phyloP scores from a whole-genome alignment of 2,113 vertebrate genomes.

The Rhinogobius similis region DNA sequence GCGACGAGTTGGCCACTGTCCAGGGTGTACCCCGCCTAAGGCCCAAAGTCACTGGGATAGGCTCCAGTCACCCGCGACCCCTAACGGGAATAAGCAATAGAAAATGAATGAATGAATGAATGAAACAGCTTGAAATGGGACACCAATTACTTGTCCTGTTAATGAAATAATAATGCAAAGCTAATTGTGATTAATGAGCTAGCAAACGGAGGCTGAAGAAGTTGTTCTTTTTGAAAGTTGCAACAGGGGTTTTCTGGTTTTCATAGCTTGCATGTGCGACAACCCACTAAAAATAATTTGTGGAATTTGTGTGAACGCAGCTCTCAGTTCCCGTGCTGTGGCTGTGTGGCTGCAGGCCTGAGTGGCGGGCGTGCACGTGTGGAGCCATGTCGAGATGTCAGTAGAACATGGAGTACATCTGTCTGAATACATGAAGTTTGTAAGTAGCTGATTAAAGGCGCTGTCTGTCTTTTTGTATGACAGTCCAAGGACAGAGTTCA shows the following conservation, averaged over 20 bases:
- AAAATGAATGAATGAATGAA: no score
- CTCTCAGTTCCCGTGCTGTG: constrained; percentile 7
- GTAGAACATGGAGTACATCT: constrained; percentile 24
- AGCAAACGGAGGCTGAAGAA: neutral
- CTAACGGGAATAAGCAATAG: no score
- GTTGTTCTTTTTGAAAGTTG: neutral
- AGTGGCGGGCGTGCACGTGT: constrained; percentile 2
- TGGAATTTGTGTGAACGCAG: constrained; percentile 25
- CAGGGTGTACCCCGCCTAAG: no score
- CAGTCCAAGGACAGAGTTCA: constrained; percentile 67
- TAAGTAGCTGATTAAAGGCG: constrained; percentile 52
- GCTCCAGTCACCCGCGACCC: no score
- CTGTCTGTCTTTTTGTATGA: constrained; percentile 41
- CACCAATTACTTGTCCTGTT: neutral
- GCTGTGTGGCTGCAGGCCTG: constrained; percentile 11
- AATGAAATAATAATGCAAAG: neutral
- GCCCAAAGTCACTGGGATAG: no score
- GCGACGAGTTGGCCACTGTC: no score
- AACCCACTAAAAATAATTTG: constrained; percentile 26
- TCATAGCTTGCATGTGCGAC: constrained; percentile 23
- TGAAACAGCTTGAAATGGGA: neutral
- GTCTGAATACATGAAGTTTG: constrained; percentile 44
- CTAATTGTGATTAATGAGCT: constrained; percentile 2
- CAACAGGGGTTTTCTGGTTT: constrained; percentile 17
- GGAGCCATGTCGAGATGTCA: constrained; percentile 28